Evolutionary conservation across 2,797 vertebrate genomes (phyloP).

Genomic region (Loriculus beryllinus): DNA sequence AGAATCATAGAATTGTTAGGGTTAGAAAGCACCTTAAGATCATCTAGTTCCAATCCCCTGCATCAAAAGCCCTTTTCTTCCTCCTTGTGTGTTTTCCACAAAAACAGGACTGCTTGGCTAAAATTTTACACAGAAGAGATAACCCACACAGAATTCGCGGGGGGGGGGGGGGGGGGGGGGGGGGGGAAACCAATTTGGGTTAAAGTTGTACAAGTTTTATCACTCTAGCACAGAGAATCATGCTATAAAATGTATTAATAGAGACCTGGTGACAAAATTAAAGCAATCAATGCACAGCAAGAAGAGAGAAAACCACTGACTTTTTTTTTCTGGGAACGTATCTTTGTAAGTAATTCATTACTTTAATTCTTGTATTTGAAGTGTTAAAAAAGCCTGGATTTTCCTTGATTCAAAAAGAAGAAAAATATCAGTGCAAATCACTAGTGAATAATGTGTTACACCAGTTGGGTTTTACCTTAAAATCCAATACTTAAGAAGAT

Average conservation of each 20-base stretch:
- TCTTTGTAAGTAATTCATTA: accelerated
- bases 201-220: neutral
- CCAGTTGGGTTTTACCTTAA: neutral
- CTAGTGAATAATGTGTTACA: neutral
- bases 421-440: neutral
- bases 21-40: too few species aligned
- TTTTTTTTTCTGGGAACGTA: neutral
- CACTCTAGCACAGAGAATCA: neutral
- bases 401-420: neutral
- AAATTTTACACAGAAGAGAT: neutral
- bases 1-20: too few species aligned
- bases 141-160: neutral
- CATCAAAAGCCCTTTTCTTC: neutral
- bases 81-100: neutral
- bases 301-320: neutral
- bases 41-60: too few species aligned
- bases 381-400: neutral
- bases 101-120: neutral
- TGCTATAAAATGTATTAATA: neutral
- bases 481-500: neutral
- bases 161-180: too few species aligned
- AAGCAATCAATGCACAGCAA: neutral
- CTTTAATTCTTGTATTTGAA: neutral
- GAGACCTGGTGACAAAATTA: neutral
- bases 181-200: neutral